These are phyloP conservation scores for Perithous albicinctus DNA, from an alignment of 2,888 invertebrate genomes.

Conservation along the genomic window DNA sequence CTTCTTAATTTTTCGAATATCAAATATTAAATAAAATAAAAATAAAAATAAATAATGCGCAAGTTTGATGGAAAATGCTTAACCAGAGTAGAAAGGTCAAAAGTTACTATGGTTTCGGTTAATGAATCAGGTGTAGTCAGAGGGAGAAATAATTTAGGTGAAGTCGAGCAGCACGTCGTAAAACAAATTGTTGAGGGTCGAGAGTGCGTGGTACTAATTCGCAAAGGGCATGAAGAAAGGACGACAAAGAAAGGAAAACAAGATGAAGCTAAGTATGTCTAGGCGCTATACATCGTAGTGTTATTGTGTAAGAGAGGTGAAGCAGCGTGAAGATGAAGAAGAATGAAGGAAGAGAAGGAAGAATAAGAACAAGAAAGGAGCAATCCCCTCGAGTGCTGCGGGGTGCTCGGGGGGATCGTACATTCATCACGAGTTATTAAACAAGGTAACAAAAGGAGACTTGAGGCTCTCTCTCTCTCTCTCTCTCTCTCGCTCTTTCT, in stretches of 20 bases:
- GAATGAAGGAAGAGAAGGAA: background rate
- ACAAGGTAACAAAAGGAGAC: slow-evolving; percentile 82
- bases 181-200: slow-evolving; percentile 54
- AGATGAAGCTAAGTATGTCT: slow-evolving; percentile 32
- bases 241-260: slow-evolving; percentile 22
- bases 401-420: slow-evolving; percentile 69
- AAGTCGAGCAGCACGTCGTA: slow-evolving; percentile 27
- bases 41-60: no score
- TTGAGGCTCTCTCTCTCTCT: slow-evolving; percentile 68
- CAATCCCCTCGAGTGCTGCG: slow-evolving; percentile 63
- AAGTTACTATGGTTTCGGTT: no score
- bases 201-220: slow-evolving; percentile 15
- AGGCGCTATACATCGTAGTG: background rate
- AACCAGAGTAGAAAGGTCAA: no score
- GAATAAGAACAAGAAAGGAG: slow-evolving; percentile 48
- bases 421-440: slow-evolving; percentile 85
- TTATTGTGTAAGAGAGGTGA: slow-evolving; percentile 19
- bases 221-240: slow-evolving; percentile 11
- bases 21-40: no score
- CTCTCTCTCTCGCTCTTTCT: slow-evolving; percentile 50
- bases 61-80: no score
- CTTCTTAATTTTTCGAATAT: no score
- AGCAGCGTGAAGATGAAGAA: slow-evolving; percentile 10
- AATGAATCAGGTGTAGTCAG: slow-evolving; percentile 42
- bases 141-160: background rate